Conservation (phyloP, 2,113 vertebrate species). For the Corydoras maculifer region DNA sequence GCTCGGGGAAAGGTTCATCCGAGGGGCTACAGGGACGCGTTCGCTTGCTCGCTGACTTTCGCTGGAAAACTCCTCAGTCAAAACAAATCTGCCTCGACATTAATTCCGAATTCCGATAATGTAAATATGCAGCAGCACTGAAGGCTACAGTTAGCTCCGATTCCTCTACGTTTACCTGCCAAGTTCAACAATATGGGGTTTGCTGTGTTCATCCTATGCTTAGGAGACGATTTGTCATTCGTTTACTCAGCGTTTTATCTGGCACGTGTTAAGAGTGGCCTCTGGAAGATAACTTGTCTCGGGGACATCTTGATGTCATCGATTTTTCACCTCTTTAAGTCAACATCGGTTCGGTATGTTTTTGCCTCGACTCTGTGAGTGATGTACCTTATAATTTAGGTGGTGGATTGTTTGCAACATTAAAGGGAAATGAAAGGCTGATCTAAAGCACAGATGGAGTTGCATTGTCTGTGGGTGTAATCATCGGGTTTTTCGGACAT, state of each 20-base stretch:
- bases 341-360: slow-evolving; percentile 18
- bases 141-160: slow-evolving; percentile 13
- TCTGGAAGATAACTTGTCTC: slow-evolving; percentile 23
- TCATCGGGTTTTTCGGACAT: no score
- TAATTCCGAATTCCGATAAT: slow-evolving; percentile 35
- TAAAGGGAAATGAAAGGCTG: no score
- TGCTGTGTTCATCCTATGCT: slow-evolving; percentile 34
- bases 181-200: slow-evolving; percentile 39
- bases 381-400: slow-evolving; percentile 18
- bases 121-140: slow-evolving; percentile 36
- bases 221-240: slow-evolving; percentile 38
- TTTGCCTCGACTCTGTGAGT: slow-evolving; percentile 21
- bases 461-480: no score
- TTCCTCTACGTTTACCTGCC: slow-evolving; percentile 22
- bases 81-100: slow-evolving; percentile 30
- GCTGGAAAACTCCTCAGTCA: slow-evolving; percentile 27
- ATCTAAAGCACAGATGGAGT: no score
- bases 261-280: slow-evolving; percentile 29
- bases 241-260: slow-evolving; percentile 38
- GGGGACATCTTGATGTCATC: slow-evolving; percentile 14
- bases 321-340: slow-evolving; percentile 18
- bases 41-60: slow-evolving; percentile 39
- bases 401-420: slow-evolving; percentile 23
- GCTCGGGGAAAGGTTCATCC: slow-evolving; percentile 55
- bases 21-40: slow-evolving; percentile 51